Evolutionary conservation across 2,888 invertebrate species (phyloP), one percentile per base, ranked within the genome.

Genomic region (Onthophagus sagittarius): DNA sequence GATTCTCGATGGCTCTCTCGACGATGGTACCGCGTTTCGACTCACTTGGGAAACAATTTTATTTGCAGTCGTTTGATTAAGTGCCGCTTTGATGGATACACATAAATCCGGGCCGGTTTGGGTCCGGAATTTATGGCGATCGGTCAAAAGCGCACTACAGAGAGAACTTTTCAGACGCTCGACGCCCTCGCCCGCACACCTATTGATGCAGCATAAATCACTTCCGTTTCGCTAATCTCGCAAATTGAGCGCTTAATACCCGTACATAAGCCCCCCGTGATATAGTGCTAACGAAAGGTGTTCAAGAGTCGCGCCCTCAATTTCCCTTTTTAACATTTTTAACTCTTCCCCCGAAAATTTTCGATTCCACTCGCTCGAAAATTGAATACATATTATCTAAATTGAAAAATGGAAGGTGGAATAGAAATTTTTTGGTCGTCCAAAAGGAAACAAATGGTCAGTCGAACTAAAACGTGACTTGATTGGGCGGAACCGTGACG

Each of bases 21-120:
- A 53, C 39, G 39, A 67, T 23, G 23, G 15, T 31, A 67, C 67
- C 32, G 67, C 6, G 32, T 67, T 67, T 67, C 31, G 67, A 23
- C 23, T 32, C 67, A 67, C 23, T 67, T 67, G 67, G 67, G 67
- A 67, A 67, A 67, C 67, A 67, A 67, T 67, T 67, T 32, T 67
- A 67, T 67, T 67, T 67, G 32, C 67, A 67, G 32, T 67, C 67
- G 67, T 32, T 67, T 67, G 67, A 67, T 67, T 67, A 67, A 67
- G 23, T 23, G 67, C 67, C 67, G 67, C 67, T 32, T 67, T 67
- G 67, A 67, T 67, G 67, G 67, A 67, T 67, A 67, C 67, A 67
- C 67, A 67, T 67, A 67, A 67, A 67, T 67, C 67, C 5, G 67
- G 23, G 13, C 23, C 67, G 32, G 67, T 67, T 32, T 67, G 31